These are phyloP conservation scores for Urocyon cinereoargenteus DNA, from an alignment of 2,797 vertebrate genomes.

Conservation along the genomic window DNA sequence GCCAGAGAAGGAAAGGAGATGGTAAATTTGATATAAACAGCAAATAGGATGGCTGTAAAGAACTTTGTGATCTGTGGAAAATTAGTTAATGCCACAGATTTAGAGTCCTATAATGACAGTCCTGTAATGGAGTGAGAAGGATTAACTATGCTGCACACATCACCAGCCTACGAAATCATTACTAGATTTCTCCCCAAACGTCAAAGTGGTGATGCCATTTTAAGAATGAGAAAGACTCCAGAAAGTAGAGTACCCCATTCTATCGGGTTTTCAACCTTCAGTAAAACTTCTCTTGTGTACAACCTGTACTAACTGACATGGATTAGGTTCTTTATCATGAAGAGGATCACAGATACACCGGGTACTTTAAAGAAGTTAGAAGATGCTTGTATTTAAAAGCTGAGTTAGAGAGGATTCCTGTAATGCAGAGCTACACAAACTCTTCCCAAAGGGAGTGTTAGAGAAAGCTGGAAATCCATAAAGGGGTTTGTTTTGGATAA, in stretches of 20 bases:
- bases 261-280: background rate
- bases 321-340: background rate
- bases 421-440: background rate
- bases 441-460: background rate
- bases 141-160: fast-evolving
- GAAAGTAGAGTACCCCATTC: background rate
- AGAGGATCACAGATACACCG: background rate
- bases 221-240: background rate
- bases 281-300: background rate
- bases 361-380: background rate
- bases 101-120: background rate
- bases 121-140: background rate
- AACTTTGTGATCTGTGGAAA: background rate
- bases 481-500: background rate
- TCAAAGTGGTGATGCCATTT: background rate
- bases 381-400: background rate
- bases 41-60: background rate
- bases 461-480: background rate
- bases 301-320: background rate
- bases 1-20: background rate
- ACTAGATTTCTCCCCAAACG: background rate
- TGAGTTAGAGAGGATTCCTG: background rate
- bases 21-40: background rate
- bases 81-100: background rate
- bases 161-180: background rate